Base-by-base conservation (phyloP, 2,113 vertebrate species). In the Gymnocephalus cernua region DNA sequence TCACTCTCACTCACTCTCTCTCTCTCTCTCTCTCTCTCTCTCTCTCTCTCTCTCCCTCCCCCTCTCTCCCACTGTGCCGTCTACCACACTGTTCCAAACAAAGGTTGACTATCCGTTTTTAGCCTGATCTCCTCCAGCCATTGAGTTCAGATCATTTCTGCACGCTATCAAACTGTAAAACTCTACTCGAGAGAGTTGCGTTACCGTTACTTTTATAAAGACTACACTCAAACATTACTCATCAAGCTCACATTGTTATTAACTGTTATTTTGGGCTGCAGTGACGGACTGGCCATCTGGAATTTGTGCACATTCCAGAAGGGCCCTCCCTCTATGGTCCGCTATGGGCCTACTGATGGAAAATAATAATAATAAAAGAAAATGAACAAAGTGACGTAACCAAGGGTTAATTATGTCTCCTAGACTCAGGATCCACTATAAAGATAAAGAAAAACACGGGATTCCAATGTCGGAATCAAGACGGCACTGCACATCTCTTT, bases 31-130 rank as follows among this genome's bases (percentile, higher is more conserved):
- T 38, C 29, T 56, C 35, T n/a, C 61, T 45, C 8, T 27, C 50
- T 23, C 38, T 38, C 27, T 32, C 38, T 53, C 29, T 47, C 54
- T 21, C 54, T 48, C 15, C 19, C 25, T 19, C 59, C 2, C 11
- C 23, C 38, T 44, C 58, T 61, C 32, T 21, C 25, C 29, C 21
- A 18, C 32, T 45, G 23, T 57, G 16, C 53, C 18, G 16, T 18
- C 53, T 57, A 59, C 54, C 18, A 48, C 27, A 35, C 7, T 32
- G 70, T 29, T 57, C 69, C n/a, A 47, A 21, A 45, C 53, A 72
- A 72, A 59, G 47, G 27, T 35, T 63, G 15, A 51, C 47, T 8
- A 0, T 10, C 18, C 6, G 56, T 15, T 19, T 29, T 54, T 10
- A 23, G 29, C 19, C 15, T 27, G 6, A 11, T n/a, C 27, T 9